Evolutionary conservation across 1,140 invertebrate genomes (phyloP), one percentile per base, ranked within the genome.

Genomic region (Macrotrachela quadricornifera): DNA sequence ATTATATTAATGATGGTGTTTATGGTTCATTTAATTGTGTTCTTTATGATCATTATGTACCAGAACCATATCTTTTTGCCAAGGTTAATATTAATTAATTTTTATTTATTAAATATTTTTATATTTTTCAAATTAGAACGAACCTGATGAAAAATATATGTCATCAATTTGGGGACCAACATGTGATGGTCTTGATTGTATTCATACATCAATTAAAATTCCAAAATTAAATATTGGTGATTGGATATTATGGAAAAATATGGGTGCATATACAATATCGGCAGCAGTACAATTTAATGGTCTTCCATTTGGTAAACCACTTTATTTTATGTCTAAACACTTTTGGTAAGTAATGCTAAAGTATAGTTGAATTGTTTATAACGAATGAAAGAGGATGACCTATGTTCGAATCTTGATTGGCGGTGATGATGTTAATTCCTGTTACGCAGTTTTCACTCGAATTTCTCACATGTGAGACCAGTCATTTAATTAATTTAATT

Each of bases 1-100:
- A 91, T 70, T 92, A 86, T 72, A 80, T 96, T 59, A 96, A 96
- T 69, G 92, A 97, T 72, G 73, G 92, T 0, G 84, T 96, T 37
- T 97, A 96, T 71, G 91, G 90, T n/a, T 91, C 86, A 36, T 96
- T 99, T 74, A 96, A 96, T 73, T 90, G 84, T 71, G 74, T 92
- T 56, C 73, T 96, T 10, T 95, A 87, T 64, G 90, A 96, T 71
- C 88, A 97, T 71, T 82, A 30, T 30, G 8, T 30, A 4, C 21
- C 21, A 30, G 21, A 4, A 30, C 21, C 21, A 4, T 4, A 40
- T 16, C 40, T 53, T 14, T 38, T 56, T 10, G 42, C 45, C 8
- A 30, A 30, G 21, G 21, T 30, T 30, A 30, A 8, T 30, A 30
- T 30, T 4, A 30, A 30, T 30, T 30, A 4, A 30, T 30, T 30